A percentile compares a stretch with the other conserved stretches of the same genome.
These are phyloP conservation scores for Drosophila eugracilis DNA, from an alignment of 1,140 invertebrate species.

Conservation along the genomic window DNA sequence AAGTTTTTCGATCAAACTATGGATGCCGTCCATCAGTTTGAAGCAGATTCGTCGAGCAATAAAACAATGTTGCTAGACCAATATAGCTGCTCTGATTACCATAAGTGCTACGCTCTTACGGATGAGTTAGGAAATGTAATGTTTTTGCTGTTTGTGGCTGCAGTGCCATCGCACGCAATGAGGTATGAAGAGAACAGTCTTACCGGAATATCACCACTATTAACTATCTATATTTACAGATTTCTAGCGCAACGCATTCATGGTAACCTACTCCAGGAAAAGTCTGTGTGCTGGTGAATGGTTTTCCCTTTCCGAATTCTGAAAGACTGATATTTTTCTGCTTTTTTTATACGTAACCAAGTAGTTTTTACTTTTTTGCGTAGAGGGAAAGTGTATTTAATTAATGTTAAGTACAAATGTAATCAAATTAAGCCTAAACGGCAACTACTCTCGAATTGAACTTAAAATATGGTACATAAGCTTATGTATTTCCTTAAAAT, in stretches of 20 bases:
- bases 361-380: background rate
- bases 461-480: background rate
- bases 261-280: conserved; percentile 44
- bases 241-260: conserved; percentile 50
- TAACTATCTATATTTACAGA: conserved; percentile 19
- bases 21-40: conserved; percentile 55
- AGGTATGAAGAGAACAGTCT: too few relatives aligned
- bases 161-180: conserved; percentile 77
- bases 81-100: conserved; percentile 76
- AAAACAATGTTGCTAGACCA: conserved; percentile 57
- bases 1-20: conserved; percentile 76
- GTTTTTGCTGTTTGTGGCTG: conserved; percentile 70
- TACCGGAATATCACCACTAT: too few relatives aligned
- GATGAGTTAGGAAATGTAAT: conserved; percentile 67
- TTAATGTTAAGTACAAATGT: too few relatives aligned
- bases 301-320: background rate
- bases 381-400: background rate
- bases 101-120: conserved; percentile 72
- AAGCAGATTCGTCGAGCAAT: conserved; percentile 16
- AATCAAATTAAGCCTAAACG: background rate
- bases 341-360: background rate
- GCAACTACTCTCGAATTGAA: too few relatives aligned
- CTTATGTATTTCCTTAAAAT: too few relatives aligned
- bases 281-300: conserved; percentile 49
- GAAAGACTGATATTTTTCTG: conserved; percentile 39